phyloP scores from a whole-genome alignment of 2,888 invertebrate species.

The Macrosoma leucophasiata region DNA sequence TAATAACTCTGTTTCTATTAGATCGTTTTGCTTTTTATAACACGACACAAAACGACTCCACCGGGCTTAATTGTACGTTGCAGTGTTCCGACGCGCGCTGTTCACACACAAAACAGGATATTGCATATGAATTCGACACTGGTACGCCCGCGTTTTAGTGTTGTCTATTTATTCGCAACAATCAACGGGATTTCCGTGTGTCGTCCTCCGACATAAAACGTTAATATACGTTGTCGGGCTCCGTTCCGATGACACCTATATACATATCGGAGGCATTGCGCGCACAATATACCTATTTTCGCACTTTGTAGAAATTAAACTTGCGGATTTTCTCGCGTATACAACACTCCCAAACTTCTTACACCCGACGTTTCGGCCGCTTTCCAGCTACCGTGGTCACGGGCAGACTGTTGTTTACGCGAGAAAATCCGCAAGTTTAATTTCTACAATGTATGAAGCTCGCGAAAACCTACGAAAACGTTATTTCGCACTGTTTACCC shows the following conservation, averaged over 20 bases:
- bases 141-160: constrained; percentile 31
- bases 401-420: too few relatives aligned
- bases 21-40: constrained; percentile 30
- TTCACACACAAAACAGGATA: constrained; percentile 24
- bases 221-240: constrained; percentile 9
- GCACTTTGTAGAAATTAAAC: too few relatives aligned
- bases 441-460: too few relatives aligned
- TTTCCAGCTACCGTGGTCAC: too few relatives aligned
- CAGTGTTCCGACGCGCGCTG: constrained; percentile 5
- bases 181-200: constrained; percentile 12
- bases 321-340: too few relatives aligned
- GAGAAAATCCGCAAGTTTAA: too few relatives aligned
- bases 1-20: constrained; percentile 39
- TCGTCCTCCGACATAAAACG: constrained; percentile 17
- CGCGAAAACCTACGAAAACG: too few relatives aligned
- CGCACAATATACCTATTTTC: constrained; percentile 33
- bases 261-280: constrained; percentile 46
- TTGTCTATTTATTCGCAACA: constrained; percentile 26
- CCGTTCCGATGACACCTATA: constrained; percentile 23
- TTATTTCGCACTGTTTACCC: too few relatives aligned
- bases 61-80: constrained; percentile 3
- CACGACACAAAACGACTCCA: too few relatives aligned
- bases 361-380: too few relatives aligned
- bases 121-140: constrained; percentile 12
- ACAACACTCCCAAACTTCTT: too few relatives aligned